These are phyloP conservation scores for Heteractis magnifica DNA, from an alignment of 92 coral and sea anemone species.

Conservation along the genomic window DNA sequence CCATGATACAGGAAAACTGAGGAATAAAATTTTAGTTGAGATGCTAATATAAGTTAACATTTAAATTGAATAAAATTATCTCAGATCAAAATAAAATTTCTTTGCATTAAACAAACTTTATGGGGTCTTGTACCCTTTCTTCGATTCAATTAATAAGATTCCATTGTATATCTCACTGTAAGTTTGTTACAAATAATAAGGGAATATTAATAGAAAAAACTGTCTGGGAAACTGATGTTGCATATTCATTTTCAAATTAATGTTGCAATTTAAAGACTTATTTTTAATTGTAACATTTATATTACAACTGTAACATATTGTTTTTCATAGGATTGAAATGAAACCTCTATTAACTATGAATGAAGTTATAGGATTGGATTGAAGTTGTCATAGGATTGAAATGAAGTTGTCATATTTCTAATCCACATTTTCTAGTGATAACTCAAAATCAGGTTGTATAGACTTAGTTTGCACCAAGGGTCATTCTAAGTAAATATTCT, in stretches of 20 bases:
- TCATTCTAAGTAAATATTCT: not conserved
- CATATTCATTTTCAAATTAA: no score
- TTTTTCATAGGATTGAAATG: no score
- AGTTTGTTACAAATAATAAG: not conserved
- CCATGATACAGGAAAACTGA: not conserved
- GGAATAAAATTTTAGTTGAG: not conserved
- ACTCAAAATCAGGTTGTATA: not conserved
- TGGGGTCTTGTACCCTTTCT: no score
- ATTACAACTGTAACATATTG: no score
- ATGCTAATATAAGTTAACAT: not conserved
- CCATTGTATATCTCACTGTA: not conserved
- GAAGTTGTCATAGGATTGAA: not conserved
- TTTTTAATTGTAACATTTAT: no score
- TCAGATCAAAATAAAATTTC: no score
- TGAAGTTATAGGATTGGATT: no score
- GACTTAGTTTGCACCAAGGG: not conserved
- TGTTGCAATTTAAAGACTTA: no score
- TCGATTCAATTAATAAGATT: not conserved
- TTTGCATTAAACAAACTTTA: no score
- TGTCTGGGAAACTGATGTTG: no score
- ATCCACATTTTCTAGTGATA: not conserved
- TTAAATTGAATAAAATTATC: not conserved
- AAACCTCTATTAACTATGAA: no score
- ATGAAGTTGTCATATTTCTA: not conserved
- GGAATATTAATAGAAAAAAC: no score